Percentiles rank a stretch among this genome's conserved stretches.
Conservation (phyloP, 2,797 vertebrate genomes). For the Octomys mimax region DNA sequence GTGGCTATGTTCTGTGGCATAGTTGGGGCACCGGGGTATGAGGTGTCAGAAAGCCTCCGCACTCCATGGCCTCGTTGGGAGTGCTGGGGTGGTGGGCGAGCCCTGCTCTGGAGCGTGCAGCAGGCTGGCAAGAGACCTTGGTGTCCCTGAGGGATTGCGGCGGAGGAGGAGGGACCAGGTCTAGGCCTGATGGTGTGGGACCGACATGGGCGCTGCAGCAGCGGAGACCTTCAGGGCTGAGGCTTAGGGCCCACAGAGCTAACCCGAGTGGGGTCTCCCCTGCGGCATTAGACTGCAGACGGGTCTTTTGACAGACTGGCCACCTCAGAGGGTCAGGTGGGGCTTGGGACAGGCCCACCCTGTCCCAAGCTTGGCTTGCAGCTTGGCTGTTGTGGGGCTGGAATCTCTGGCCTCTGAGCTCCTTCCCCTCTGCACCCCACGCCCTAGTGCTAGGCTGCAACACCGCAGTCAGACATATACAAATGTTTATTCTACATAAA, state of each 20-base stretch:
- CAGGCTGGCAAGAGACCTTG: too few species aligned
- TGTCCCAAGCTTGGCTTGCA: too few species aligned
- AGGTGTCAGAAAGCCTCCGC: neutral
- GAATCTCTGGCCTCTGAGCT: neutral
- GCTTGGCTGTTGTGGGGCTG: too few species aligned
- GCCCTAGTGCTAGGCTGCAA: neutral
- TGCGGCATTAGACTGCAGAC: neutral
- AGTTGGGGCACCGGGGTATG: neutral
- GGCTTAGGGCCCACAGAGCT: neutral
- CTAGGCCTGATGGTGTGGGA: neutral
- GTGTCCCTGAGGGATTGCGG: neutral
- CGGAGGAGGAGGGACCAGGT: neutral
- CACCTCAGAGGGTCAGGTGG: neutral
- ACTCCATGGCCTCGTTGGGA: neutral
- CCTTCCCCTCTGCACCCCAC: neutral
- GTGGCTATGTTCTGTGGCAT: neutral
- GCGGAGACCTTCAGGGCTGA: neutral
- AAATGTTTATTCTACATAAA: slow-evolving; percentile 93
- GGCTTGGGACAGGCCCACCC: neutral
- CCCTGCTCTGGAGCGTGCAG: neutral
- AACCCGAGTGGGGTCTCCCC: too few species aligned
- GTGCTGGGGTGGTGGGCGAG: neutral
- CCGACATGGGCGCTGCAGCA: neutral
- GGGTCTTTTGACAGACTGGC: neutral
- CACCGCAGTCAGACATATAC: slow-evolving; percentile 76